Percentiles rank a stretch among this genome's conserved stretches.
Conservation (phyloP, 2,797 vertebrate genomes). For the Synanceia verrucosa region DNA sequence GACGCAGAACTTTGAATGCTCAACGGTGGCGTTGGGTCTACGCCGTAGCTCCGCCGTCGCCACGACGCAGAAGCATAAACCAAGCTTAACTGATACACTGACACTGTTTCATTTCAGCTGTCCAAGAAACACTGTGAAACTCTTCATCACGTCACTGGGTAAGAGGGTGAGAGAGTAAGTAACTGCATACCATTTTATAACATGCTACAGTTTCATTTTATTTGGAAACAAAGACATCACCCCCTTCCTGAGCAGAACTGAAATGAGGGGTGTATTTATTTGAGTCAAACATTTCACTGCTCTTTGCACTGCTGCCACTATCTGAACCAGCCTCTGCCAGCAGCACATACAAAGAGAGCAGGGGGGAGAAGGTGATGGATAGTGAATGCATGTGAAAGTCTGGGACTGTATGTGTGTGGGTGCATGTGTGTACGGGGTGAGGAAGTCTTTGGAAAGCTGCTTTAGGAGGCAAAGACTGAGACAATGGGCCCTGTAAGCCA, state of each 20-base stretch:
- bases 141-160: not conserved
- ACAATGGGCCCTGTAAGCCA: conserved; percentile 65
- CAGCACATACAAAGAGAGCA: conserved; percentile 17
- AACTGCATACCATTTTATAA: not conserved
- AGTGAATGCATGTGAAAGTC: conserved; percentile 25
- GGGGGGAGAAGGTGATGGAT: conserved; percentile 7
- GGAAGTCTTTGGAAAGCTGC: conserved; percentile 64
- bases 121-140: not conserved
- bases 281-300: conserved; percentile 36
- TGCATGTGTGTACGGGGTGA: conserved; percentile 1
- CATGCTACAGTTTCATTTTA: conserved; percentile 31
- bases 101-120: not conserved
- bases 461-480: conserved; percentile 61
- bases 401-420: not conserved
- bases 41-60: too few species aligned
- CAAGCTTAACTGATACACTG: too few species aligned
- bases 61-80: too few species aligned
- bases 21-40: too few species aligned
- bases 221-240: not conserved
- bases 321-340: conserved; percentile 19
- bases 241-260: conserved; percentile 34
- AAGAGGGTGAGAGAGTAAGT: not conserved
- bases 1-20: too few species aligned
- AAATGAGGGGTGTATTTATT: conserved; percentile 41
- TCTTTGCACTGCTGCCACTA: conserved; percentile 35